Evolutionary conservation across 2,797 vertebrate genomes (phyloP), one percentile per base, ranked within the genome.

Genomic region (Sebastes vulpes): DNA sequence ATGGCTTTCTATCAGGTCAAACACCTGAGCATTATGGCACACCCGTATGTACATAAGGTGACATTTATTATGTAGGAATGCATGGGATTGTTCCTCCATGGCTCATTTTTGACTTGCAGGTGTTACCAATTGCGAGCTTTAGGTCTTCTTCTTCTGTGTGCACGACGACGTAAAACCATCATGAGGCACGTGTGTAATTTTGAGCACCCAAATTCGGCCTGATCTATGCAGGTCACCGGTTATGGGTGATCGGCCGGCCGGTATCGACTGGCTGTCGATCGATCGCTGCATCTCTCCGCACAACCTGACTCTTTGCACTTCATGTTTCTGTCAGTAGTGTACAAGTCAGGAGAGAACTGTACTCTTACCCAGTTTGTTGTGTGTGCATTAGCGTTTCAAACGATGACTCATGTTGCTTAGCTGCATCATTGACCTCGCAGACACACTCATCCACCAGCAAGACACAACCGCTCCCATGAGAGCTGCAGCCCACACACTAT

Each of bases 391-490:
- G 23, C 23, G 42, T 77, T 75, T 87, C 9, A 65, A 66, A 53
- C 26, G 58, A 66, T 86, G 91, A 92, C 72, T 90, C 84, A 75
- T 66, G 68, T 86, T 83, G 72, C 81, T 87, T 31, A 66, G 68
- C 72, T 77, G 69, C 73, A 72, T 91, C 86, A 65, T 75, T 91
- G 88, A 91, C 79, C 82, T 82, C 71, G 11, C 70, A 72, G 79
- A 81, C 77, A 63, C 75, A 75, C 69, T 85, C 83, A 75, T 76
- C 74, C 69, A 79, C 75, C 75, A 75, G 70, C 83, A 75, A 82
- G 68, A 79, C 75, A 69, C 81, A 82, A 75, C 72, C 61, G 29
- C 53, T 87, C 84, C 79, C 23, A 18, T 10, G 84, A 72, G 83
- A 82, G 29, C 14, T 0, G 50, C 42, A 78, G 64, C 82, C 79